Evolutionary conservation across 2,797 vertebrate genomes (phyloP).

Genomic region (Cyprinella venusta): DNA sequence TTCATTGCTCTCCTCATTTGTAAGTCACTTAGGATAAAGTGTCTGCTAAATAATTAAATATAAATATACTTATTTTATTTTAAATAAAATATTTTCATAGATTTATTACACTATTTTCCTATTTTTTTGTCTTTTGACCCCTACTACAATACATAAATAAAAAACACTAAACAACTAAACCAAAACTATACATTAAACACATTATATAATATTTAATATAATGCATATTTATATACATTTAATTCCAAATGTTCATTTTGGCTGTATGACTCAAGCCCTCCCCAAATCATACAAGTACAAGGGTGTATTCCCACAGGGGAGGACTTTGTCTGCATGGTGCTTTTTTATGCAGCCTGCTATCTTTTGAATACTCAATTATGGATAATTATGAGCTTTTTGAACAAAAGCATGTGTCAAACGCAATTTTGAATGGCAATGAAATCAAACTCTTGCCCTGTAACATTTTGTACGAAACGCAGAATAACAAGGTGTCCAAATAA

Average conservation of each 20-base stretch:
- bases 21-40: too few relatives aligned
- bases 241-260: neutral
- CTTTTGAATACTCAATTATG: neutral
- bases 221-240: neutral
- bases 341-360: slow-evolving; percentile 11
- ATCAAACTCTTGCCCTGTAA: neutral
- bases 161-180: neutral
- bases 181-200: neutral
- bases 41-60: too few relatives aligned
- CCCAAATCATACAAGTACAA: neutral
- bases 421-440: slow-evolving; percentile 24
- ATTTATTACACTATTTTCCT: neutral
- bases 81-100: neutral
- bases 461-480: slow-evolving; percentile 26
- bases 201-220: neutral
- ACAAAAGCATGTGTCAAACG: slow-evolving; percentile 16
- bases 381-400: slow-evolving; percentile 30
- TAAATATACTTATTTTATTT: too few relatives aligned
- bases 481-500: slow-evolving; percentile 17
- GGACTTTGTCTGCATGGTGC: neutral
- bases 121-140: neutral
- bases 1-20: too few relatives aligned
- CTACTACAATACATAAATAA: neutral
- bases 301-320: neutral
- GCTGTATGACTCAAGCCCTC: neutral